Evolutionary conservation across 2,797 vertebrate genomes (phyloP).

Genomic region (Enoplosus armatus): DNA sequence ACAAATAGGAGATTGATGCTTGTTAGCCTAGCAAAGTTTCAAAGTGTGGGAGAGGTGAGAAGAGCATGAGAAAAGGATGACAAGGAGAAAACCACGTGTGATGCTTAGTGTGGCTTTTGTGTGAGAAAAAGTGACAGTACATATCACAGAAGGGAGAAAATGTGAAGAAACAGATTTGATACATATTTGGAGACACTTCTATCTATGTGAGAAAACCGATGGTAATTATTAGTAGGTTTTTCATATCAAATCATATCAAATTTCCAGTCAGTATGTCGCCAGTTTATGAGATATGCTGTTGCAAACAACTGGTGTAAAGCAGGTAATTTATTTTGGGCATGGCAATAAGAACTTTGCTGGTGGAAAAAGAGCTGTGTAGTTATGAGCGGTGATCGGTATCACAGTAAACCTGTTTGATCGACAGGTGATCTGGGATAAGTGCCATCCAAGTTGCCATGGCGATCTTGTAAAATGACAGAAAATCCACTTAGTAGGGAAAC

Average conservation of each 20-base stretch:
- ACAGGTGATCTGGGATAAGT: constrained; percentile 18
- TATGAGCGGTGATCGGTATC: constrained; percentile 21
- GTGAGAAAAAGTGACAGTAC: constrained; percentile 13
- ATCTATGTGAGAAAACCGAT: constrained; percentile 1
- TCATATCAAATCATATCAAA: neutral
- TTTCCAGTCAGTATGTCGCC: constrained; percentile 9
- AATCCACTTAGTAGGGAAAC: constrained; percentile 9
- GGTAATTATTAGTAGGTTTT: neutral
- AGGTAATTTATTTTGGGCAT: neutral
- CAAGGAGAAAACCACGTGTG: neutral
- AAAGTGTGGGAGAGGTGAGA: constrained; percentile 3
- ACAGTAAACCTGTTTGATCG: constrained; percentile 25
- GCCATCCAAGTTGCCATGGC: constrained; percentile 20
- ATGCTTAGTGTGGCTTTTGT: constrained; percentile 12
- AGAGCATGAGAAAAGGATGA: constrained; percentile 26
- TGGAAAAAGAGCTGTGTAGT: constrained; percentile 1
- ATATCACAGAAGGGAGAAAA: neutral
- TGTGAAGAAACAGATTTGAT: neutral
- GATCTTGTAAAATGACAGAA: constrained; percentile 32
- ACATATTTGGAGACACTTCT: constrained; percentile 6
- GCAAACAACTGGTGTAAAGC: neutral
- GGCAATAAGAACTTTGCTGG: constrained; percentile 6
- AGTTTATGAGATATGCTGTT: neutral
- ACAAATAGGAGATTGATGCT: constrained; percentile 5
- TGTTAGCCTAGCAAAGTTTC: neutral